Evolutionary conservation across 2,797 vertebrate species (phyloP).

Genomic region (Falco novaeseelandiae): DNA sequence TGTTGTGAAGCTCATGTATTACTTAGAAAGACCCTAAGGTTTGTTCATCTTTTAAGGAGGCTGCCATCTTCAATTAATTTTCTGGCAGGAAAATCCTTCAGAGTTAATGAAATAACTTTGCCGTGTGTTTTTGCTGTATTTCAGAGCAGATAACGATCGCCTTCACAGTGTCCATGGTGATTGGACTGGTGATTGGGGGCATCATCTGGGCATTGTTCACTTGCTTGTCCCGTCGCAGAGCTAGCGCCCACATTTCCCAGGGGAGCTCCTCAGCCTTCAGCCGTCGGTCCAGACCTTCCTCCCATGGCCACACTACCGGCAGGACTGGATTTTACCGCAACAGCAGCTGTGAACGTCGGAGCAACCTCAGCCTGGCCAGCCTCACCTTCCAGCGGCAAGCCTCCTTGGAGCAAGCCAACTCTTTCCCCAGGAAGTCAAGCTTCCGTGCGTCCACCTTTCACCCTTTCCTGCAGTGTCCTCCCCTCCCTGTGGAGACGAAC

Average conservation of each 20-base stretch:
- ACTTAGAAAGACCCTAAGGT: not conserved
- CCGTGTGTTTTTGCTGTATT: slow-evolving; percentile 37
- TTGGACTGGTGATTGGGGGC: slow-evolving; percentile 89
- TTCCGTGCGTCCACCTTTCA: slow-evolving; percentile 97
- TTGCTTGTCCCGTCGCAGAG: slow-evolving; percentile 89
- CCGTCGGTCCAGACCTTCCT: slow-evolving; percentile 75
- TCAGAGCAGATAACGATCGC: slow-evolving; percentile 89
- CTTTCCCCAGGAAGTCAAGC: slow-evolving; percentile 89
- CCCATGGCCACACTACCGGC: slow-evolving; percentile 66
- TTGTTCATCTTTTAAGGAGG: not conserved
- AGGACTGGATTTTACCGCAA: slow-evolving; percentile 91
- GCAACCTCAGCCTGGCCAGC: slow-evolving; percentile 89
- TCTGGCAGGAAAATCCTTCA: not conserved
- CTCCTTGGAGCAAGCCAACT: slow-evolving; percentile 87
- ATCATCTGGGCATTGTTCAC: slow-evolving; percentile 86
- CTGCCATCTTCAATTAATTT: not conserved
- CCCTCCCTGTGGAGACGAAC: slow-evolving; percentile 89
- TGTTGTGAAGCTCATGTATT: not conserved
- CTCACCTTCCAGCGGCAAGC: slow-evolving; percentile 93
- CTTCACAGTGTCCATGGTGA: slow-evolving; percentile 91
- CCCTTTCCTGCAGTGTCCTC: slow-evolving; percentile 91
- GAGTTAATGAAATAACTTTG: not conserved
- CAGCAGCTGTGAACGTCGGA: slow-evolving; percentile 90
- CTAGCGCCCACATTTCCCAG: slow-evolving; percentile 91
- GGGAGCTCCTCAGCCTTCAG: slow-evolving; percentile 73